phyloP scores from a whole-genome alignment of 1,140 invertebrate species.

The Drosophila nebulosa region DNA sequence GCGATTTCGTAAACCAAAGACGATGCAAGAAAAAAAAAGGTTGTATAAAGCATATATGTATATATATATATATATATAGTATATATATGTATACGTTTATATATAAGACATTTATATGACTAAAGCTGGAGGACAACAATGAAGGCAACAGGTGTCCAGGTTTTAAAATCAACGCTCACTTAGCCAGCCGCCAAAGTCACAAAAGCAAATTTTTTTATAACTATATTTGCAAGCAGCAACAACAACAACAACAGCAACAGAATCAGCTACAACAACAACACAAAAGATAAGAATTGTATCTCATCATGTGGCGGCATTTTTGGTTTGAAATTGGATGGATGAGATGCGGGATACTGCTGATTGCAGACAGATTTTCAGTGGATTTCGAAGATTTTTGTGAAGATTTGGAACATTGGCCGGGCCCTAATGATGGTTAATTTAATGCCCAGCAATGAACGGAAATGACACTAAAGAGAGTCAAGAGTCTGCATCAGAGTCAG shows the following conservation, averaged over 20 bases:
- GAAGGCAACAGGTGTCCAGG: slow-evolving; percentile 66
- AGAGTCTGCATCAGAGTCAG: no score
- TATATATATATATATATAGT: slow-evolving; percentile 1
- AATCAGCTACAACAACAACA: slow-evolving; percentile 5
- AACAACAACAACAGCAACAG: no score
- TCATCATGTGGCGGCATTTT: slow-evolving; percentile 62
- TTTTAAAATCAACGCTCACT: slow-evolving; percentile 53
- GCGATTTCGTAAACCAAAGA: slow-evolving; percentile 53
- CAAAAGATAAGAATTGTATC: slow-evolving; percentile 5
- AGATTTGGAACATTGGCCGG: not conserved
- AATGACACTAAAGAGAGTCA: slow-evolving; percentile 51
- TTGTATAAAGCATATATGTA: slow-evolving; percentile 30
- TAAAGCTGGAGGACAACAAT: slow-evolving; percentile 44
- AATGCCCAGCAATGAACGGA: slow-evolving; percentile 57
- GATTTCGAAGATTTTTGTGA: slow-evolving; percentile 30
- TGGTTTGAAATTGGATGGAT: slow-evolving; percentile 66
- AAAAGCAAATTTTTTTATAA: slow-evolving; percentile 61
- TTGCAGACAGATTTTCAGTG: slow-evolving; percentile 50
- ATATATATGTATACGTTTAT: not conserved
- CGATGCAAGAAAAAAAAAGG: slow-evolving; percentile 12
- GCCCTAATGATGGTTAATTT: slow-evolving; percentile 74
- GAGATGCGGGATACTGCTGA: no score
- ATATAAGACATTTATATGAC: not conserved
- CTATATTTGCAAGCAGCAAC: slow-evolving; percentile 41
- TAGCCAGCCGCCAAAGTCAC: slow-evolving; percentile 19